Percentiles rank a stretch among this genome's conserved stretches.
Evolutionary conservation across 23 tunicate species (phyloP).

Genomic region (Halocynthia aurantium): DNA sequence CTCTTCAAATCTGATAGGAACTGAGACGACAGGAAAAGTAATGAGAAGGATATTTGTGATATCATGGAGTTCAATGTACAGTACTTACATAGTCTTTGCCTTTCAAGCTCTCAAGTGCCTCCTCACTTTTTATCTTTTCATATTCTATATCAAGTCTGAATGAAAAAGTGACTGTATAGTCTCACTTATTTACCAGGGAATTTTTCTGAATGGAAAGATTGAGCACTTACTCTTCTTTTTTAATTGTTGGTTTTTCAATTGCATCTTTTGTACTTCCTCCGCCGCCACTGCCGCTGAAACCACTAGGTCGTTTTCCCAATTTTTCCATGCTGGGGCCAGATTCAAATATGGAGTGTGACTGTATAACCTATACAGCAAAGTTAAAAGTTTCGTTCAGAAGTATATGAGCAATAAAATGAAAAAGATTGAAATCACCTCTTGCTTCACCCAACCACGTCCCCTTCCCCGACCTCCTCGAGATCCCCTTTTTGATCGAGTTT

Average conservation of each 20-base stretch:
- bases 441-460: slow-evolving; percentile 32
- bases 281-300: neutral
- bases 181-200: too few relatives aligned
- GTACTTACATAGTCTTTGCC: slow-evolving; percentile 33
- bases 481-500: neutral
- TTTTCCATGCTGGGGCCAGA: slow-evolving; percentile 35
- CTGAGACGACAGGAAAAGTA: neutral
- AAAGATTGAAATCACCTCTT: neutral
- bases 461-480: slow-evolving; percentile 24
- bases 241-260: slow-evolving; percentile 64
- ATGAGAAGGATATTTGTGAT: too few relatives aligned
- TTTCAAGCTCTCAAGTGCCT: slow-evolving; percentile 43
- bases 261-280: slow-evolving; percentile 18
- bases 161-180: neutral
- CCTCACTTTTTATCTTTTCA: slow-evolving; percentile 56
- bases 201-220: too few relatives aligned
- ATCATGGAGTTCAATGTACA: neutral
- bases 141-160: slow-evolving; percentile 25
- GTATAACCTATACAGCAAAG: slow-evolving; percentile 27
- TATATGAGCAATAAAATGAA: neutral
- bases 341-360: slow-evolving; percentile 77
- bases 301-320: slow-evolving; percentile 28
- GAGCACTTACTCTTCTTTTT: slow-evolving; percentile 41
- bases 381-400: neutral
- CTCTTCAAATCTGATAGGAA: slow-evolving; percentile 14